A percentile compares a stretch with the other conserved stretches of the same genome.
phyloP scores from a whole-genome alignment of 2,888 invertebrate species.

The Yponomeuta evonymella region DNA sequence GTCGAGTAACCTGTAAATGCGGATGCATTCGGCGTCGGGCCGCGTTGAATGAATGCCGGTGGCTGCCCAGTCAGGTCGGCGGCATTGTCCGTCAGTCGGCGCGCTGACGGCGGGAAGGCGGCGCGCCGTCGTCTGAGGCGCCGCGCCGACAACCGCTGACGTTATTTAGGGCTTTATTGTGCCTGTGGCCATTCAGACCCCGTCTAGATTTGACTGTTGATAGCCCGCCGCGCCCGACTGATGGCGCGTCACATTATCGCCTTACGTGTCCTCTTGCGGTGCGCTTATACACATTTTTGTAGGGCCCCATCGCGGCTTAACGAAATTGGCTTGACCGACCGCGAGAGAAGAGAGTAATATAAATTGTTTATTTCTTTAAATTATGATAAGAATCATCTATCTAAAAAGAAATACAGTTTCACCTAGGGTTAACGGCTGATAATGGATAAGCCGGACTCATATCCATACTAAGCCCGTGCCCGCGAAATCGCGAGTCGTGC shows the following conservation, averaged over 20 bases:
- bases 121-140: constrained; percentile 56
- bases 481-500: no score
- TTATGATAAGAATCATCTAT: no score
- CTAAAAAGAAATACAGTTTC: no score
- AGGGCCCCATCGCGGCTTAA: not conserved
- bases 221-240: constrained; percentile 53
- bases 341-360: no score
- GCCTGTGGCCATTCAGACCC: constrained; percentile 46
- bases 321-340: no score
- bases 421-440: no score
- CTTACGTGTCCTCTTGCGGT: not conserved
- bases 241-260: constrained; percentile 51
- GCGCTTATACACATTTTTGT: not conserved
- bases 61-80: constrained; percentile 53
- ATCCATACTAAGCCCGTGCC: no score
- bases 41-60: constrained; percentile 44
- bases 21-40: constrained; percentile 38
- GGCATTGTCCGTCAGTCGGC: constrained; percentile 67
- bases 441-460: no score
- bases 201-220: constrained; percentile 60
- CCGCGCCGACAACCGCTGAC: constrained; percentile 56
- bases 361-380: no score
- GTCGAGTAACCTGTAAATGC: constrained; percentile 44
- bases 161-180: constrained; percentile 74
- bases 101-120: constrained; percentile 36